A percentile compares a stretch with the other conserved stretches of the same genome.
Evolutionary conservation across 2,797 vertebrate species (phyloP).

Genomic region (Enteromius anoplus): DNA sequence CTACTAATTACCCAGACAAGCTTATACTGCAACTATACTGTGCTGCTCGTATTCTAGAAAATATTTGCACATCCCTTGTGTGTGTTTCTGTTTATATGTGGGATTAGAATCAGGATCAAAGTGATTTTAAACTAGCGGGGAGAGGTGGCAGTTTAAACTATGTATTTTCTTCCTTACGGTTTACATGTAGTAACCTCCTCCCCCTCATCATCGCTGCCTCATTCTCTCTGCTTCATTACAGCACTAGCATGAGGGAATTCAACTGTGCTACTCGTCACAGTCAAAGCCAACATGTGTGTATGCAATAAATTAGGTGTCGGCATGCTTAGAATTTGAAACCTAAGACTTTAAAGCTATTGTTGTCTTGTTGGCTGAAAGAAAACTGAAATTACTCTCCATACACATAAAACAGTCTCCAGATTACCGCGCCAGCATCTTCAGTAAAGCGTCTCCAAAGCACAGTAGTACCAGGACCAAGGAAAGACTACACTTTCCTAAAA

Average conservation of each 20-base stretch:
- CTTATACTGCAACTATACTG: neutral
- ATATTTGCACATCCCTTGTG: neutral
- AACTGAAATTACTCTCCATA: neutral
- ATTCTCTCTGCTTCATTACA: conserved; percentile 48
- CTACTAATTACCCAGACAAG: neutral
- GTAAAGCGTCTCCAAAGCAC: neutral
- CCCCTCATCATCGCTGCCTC: conserved; percentile 25
- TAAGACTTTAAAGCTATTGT: neutral
- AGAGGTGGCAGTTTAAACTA: conserved; percentile 21
- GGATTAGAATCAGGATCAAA: conserved; percentile 35
- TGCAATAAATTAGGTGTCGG: conserved; percentile 49
- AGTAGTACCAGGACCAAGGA: neutral
- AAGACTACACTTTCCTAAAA: no score
- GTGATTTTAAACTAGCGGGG: neutral
- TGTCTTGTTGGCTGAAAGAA: neutral
- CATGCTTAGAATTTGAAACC: neutral
- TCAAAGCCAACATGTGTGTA: conserved; percentile 44
- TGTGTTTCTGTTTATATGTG: neutral
- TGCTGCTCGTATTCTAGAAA: neutral
- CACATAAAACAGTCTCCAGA: neutral
- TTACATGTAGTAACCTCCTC: conserved; percentile 25
- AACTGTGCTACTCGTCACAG: neutral
- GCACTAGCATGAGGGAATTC: conserved; percentile 17
- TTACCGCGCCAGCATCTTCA: neutral
- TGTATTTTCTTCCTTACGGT: conserved; percentile 14